Evolutionary conservation across 2,888 invertebrate species (phyloP).

Genomic region (Andrena minutula): DNA sequence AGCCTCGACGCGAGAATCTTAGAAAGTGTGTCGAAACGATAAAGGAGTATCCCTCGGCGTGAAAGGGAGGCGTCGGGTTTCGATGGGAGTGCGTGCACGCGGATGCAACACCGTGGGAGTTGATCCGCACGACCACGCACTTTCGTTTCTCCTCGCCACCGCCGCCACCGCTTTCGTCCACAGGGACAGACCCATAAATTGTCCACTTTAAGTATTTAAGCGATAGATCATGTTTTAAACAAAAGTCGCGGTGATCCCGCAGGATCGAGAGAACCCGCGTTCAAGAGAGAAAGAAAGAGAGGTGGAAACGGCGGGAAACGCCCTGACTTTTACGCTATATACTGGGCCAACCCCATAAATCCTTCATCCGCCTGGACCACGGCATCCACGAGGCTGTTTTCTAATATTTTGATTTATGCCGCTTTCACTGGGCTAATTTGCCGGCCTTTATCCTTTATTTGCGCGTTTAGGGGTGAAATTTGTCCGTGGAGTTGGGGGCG

Average conservation of each 20-base stretch:
- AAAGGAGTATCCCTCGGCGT: conserved; percentile 73
- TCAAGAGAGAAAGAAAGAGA: conserved; percentile 2
- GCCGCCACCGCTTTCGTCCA: conserved; percentile 6
- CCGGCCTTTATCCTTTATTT: conserved; percentile 83
- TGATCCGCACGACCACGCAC: conserved; percentile 51
- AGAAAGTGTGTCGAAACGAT: conserved; percentile 79
- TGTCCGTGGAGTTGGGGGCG: conserved; percentile 69
- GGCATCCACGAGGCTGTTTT: conserved; percentile 79
- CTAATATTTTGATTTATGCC: conserved; percentile 84
- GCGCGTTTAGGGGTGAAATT: conserved; percentile 82
- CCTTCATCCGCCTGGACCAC: conserved; percentile 78
- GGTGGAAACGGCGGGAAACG: conserved; percentile 39
- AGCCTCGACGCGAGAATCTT: conserved; percentile 30
- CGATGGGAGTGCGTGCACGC: conserved; percentile 33
- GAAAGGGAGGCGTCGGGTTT: conserved; percentile 76
- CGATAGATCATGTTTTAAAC: conserved; percentile 85
- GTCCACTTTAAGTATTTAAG: conserved; percentile 81
- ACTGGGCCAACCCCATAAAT: conserved; percentile 81
- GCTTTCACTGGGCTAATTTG: conserved; percentile 84
- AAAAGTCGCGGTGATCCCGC: conserved; percentile 82
- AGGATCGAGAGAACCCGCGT: conserved; percentile 53
- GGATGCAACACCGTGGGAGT: conserved; percentile 71
- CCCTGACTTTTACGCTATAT: conserved; percentile 48
- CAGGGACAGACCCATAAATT: conserved; percentile 79
- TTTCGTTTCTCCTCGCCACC: conserved; percentile 9